Evolutionary conservation across 2,888 invertebrate genomes (phyloP).

Genomic region (Psylliodes chrysocephalus): DNA sequence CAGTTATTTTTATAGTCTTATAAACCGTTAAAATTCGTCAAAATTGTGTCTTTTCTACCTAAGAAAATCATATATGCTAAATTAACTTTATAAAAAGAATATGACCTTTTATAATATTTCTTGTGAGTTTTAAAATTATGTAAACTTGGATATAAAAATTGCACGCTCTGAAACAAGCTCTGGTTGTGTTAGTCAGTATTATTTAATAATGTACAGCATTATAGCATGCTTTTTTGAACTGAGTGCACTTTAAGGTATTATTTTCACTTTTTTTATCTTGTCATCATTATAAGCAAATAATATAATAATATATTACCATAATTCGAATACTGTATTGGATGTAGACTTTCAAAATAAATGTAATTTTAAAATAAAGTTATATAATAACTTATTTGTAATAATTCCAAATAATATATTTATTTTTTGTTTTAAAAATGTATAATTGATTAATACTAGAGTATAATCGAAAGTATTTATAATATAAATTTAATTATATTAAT

Average conservation of each 20-base stretch:
- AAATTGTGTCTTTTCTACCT: no score
- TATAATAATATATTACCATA: no score
- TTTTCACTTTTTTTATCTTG: neutral
- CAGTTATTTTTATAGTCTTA: no score
- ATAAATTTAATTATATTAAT: neutral
- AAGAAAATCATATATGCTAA: no score
- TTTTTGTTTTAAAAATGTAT: neutral
- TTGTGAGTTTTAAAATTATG: no score
- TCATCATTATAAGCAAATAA: neutral
- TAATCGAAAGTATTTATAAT: neutral
- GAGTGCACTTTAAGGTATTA: conserved; percentile 7
- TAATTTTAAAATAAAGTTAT: neutral
- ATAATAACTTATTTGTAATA: neutral
- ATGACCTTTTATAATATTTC: no score
- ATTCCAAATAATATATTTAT: neutral
- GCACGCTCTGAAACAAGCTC: conserved; percentile 20
- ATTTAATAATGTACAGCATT: conserved; percentile 33
- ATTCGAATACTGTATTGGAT: conserved; percentile 6
- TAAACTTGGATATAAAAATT: neutral
- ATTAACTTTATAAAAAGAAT: no score
- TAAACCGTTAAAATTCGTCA: no score
- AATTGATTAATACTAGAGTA: neutral
- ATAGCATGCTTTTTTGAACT: conserved; percentile 33
- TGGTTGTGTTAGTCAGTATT: conserved; percentile 38
- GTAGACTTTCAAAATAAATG: neutral